These are phyloP conservation scores for Drosophila rubida DNA, from an alignment of 2,888 invertebrate species.

Conservation along the genomic window DNA sequence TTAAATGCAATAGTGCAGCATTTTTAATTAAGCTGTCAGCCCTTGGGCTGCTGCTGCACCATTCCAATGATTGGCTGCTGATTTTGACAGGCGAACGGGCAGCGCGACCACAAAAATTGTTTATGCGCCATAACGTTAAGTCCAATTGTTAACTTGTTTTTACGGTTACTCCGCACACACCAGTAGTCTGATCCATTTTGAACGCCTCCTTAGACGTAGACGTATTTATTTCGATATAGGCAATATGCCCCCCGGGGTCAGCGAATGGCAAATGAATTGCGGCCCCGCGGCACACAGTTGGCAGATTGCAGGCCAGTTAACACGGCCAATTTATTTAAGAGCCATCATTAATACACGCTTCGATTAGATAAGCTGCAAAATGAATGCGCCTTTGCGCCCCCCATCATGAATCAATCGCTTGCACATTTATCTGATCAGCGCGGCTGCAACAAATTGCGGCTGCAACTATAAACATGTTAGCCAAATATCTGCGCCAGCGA, in stretches of 20 bases:
- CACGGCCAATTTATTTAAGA: conserved; percentile 47
- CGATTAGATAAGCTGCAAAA: conserved; percentile 40
- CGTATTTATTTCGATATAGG: conserved; percentile 31
- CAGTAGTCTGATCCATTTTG: conserved; percentile 10
- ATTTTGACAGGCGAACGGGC: conserved; percentile 18
- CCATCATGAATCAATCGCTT: conserved; percentile 50
- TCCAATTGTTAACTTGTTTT: background rate
- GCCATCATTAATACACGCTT: conserved; percentile 48
- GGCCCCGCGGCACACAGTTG: conserved; percentile 11
- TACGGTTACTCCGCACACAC: background rate
- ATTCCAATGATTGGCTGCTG: background rate
- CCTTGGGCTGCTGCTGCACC: conserved; percentile 2
- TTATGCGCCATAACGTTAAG: no score
- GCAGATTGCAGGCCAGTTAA: conserved; percentile 28
- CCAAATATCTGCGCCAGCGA: conserved; percentile 24
- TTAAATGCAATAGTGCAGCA: conserved; percentile 31
- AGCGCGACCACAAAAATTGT: background rate
- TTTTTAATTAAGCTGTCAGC: conserved; percentile 51
- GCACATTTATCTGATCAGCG: conserved; percentile 39
- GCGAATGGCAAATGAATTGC: conserved; percentile 22
- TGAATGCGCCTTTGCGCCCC: conserved; percentile 26
- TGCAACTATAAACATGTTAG: conserved; percentile 37
- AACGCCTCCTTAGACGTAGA: background rate
- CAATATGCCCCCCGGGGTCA: background rate
- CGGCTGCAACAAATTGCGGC: conserved; percentile 32